Base-by-base conservation (phyloP, 2,888 invertebrate species). In the Onchidella celtica region DNA sequence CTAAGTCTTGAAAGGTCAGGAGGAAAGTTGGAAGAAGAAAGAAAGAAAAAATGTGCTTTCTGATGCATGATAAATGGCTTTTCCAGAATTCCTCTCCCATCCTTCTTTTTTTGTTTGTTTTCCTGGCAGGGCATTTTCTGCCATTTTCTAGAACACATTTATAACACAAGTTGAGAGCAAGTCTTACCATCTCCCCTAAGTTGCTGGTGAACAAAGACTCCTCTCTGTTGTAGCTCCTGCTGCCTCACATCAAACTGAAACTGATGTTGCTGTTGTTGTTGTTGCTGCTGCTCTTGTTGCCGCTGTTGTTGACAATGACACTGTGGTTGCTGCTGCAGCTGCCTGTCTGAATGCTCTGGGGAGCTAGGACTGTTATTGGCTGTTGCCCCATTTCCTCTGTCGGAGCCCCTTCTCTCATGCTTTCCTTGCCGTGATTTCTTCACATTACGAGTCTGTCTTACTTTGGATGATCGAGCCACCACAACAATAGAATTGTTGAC, bases 401-500 rank as follows among this genome's bases (percentile, higher is more conserved):
- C 34, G 1, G 32, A n/a, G 38, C 34, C 1, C 17, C 24, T 24
- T n/a, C 24, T 73, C 36, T 38, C 34, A 14, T 11, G 1, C 11
- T n/a, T 27, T 27, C 17, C 73, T 65, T 14, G 82, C 36, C 36
- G 80, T 70, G n/a, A n/a, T n/a, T n/a, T n/a, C n/a, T 70, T 63
- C 40, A 69, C 61, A 27, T 73, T 83, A 55, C n/a, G 72, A 47
- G 69, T 66, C 72, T 83, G 82, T 36, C 40, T 74, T 3, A 55
- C 86, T 79, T 89, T 91, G 4, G 86, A 87, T 14, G 90, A 86
- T 82, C 92, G 92, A 85, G 93, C 93, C 70, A 93, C 85, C 17
- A 93, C 89, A 3, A 93, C 90, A 21, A 93, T 85, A 78, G 87
- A 89, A 83, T 92, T 88, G 32, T 91, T 92, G 61, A 94, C 92